Conservation (phyloP, 2,797 vertebrate genomes). For the Peromyscus aztecus region DNA sequence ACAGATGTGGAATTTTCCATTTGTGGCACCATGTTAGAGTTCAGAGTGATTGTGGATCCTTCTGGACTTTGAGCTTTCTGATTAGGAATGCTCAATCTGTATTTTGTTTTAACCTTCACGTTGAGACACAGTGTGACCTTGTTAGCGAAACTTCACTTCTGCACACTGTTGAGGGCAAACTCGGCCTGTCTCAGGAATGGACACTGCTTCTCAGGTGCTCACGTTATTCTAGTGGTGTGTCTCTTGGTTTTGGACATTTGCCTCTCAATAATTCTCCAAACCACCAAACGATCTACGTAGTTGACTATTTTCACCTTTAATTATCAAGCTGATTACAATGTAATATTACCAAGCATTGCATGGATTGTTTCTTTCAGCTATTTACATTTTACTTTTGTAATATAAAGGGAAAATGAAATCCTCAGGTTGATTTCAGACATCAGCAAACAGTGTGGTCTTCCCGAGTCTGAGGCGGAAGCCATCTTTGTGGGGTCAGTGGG, state of each 20-base stretch:
- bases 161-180: not conserved
- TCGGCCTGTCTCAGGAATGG: not conserved
- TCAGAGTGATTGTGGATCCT: not conserved
- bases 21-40: not conserved
- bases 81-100: not conserved
- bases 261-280: not conserved
- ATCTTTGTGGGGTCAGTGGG: not conserved
- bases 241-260: not conserved
- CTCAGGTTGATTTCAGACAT: not conserved
- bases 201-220: not conserved
- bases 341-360: not conserved
- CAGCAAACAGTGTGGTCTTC: not conserved
- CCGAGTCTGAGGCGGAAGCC: not conserved
- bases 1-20: not conserved
- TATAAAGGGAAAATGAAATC: not conserved
- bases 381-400: constrained; percentile 12
- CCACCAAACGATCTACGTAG: not conserved
- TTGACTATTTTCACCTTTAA: not conserved
- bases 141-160: not conserved
- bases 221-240: not conserved
- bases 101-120: constrained; percentile 19
- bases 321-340: not conserved
- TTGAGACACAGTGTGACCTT: not conserved
- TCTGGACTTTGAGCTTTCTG: not conserved
- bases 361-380: not conserved